Evolutionary conservation across 2,113 vertebrate genomes (phyloP).

Genomic region (Halcyon senegalensis): DNA sequence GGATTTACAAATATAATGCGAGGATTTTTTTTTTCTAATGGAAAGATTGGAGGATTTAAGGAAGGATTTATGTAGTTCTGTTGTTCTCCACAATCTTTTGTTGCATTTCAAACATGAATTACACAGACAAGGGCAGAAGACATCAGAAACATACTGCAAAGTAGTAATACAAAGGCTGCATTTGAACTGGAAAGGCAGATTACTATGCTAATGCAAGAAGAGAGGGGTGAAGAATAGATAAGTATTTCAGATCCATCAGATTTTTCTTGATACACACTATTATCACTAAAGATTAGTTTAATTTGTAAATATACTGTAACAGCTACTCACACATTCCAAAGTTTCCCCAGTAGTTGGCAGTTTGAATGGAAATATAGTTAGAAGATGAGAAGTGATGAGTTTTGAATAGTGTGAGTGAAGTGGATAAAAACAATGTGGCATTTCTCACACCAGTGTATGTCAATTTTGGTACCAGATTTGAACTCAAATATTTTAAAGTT

Average conservation of each 20-base stretch:
- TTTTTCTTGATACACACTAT: neutral
- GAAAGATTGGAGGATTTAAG: constrained; percentile 59
- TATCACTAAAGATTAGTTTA: constrained; percentile 30
- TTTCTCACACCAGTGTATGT: neutral
- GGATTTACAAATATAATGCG: constrained; percentile 43
- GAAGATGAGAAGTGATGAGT: neutral
- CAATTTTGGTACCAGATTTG: neutral
- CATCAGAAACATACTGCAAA: neutral
- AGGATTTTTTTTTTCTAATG: constrained; percentile 50
- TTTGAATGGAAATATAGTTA: neutral
- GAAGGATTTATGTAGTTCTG: constrained; percentile 52
- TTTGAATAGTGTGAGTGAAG: neutral
- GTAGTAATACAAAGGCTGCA: neutral
- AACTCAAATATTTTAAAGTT: neutral
- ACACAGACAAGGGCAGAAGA: constrained; percentile 18
- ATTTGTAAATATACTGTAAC: neutral
- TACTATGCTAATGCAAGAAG: constrained; percentile 22
- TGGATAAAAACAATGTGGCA: neutral
- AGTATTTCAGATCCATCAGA: constrained; percentile 40
- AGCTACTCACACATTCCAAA: neutral
- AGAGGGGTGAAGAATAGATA: neutral
- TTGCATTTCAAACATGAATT: constrained; percentile 45
- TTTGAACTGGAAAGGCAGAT: constrained; percentile 39
- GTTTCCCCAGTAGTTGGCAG: neutral
- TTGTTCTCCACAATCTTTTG: constrained; percentile 51